These are phyloP conservation scores for Phoenicopterus ruber DNA, from an alignment of 2,113 vertebrate species.

Conservation along the genomic window DNA sequence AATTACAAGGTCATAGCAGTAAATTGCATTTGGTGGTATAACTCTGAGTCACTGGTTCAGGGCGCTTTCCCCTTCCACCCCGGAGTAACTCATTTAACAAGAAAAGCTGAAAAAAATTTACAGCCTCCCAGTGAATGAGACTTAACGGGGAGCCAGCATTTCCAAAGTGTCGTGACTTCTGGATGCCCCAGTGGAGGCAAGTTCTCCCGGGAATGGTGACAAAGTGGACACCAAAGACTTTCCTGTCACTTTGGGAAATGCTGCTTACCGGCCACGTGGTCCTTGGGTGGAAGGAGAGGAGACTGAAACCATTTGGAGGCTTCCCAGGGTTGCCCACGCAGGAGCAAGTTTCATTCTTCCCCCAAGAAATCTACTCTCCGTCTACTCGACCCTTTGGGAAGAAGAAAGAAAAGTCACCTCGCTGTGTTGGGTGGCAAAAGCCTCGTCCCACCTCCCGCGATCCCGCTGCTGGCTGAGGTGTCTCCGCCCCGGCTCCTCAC, in stretches of 20 bases:
- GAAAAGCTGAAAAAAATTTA: neutral
- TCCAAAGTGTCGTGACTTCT: neutral
- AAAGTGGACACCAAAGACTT: neutral
- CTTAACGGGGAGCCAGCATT: neutral
- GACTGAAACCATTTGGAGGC: neutral
- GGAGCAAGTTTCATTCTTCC: neutral
- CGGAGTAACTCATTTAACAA: neutral
- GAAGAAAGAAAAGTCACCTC: neutral
- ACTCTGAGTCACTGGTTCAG: neutral
- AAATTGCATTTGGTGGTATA: neutral
- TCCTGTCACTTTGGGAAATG: neutral
- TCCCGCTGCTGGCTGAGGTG: neutral
- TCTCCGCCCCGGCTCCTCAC: accelerated
- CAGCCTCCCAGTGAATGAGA: neutral
- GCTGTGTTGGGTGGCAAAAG: neutral
- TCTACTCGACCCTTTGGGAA: neutral
- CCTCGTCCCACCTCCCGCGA: accelerated
- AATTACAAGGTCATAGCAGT: neutral
- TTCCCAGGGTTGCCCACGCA: neutral
- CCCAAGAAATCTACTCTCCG: neutral
- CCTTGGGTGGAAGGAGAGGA: neutral
- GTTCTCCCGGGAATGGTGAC: neutral
- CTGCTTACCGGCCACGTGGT: neutral
- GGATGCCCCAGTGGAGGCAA: neutral
- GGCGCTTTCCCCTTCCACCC: neutral